Conservation (phyloP, 92 coral and sea anemone species). For the Muricea muricata region DNA sequence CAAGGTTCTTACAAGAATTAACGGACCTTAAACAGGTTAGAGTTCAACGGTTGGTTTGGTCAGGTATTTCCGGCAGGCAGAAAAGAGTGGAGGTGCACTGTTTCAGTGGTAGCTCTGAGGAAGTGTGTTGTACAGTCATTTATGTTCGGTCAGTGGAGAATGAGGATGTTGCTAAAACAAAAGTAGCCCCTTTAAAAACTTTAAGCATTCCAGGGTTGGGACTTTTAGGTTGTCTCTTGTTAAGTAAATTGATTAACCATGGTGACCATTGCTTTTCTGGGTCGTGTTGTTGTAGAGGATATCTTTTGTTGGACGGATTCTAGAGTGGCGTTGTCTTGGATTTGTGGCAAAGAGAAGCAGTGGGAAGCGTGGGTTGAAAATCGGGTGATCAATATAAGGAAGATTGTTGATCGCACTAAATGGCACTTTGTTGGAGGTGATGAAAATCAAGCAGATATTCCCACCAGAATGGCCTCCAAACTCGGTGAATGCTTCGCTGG, state of each 20-base stretch:
- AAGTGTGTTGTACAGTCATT: neutral
- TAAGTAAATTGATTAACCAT: no score
- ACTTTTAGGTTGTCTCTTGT: constrained; percentile 6
- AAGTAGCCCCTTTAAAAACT: constrained; percentile 2
- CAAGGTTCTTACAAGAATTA: neutral
- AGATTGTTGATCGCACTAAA: neutral
- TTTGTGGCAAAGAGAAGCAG: constrained; percentile 1
- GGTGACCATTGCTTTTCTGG: no score
- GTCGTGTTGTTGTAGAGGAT: neutral
- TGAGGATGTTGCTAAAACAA: neutral
- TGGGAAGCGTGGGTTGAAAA: constrained; percentile 27
- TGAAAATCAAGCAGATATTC: neutral
- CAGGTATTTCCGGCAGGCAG: neutral
- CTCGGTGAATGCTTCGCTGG: neutral
- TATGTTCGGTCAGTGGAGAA: neutral
- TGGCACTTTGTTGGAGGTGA: constrained; percentile 3
- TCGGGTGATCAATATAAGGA: neutral
- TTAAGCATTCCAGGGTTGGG: neutral
- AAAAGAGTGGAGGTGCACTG: neutral
- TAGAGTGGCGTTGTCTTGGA: constrained; percentile 7
- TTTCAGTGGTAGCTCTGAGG: constrained; percentile 3
- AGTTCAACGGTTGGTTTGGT: neutral
- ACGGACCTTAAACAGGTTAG: neutral
- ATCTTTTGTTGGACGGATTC: constrained; percentile 9
- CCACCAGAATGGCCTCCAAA: neutral